Conservation (phyloP, 2,113 vertebrate species). For the Pollimyrus isidori region DNA sequence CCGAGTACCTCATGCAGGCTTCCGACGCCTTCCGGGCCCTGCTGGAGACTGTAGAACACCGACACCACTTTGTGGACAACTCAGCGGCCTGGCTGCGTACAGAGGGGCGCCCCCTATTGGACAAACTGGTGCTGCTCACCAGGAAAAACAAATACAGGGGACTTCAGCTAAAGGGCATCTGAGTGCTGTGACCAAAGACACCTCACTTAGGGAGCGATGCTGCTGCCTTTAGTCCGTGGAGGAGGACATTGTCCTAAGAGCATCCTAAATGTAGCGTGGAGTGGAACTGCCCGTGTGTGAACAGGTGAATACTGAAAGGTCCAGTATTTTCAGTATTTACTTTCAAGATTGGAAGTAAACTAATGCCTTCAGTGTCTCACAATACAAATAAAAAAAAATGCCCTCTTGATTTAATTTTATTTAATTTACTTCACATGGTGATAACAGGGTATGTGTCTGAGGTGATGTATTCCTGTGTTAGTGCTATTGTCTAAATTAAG, state of each 20-base stretch:
- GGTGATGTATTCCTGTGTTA: not conserved
- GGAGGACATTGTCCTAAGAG: not conserved
- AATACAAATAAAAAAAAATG: not conserved
- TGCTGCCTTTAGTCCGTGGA: not conserved
- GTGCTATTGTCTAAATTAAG: not conserved
- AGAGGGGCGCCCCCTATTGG: conserved; percentile 55
- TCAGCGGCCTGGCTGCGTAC: conserved; percentile 39
- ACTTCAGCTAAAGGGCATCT: conserved; percentile 23
- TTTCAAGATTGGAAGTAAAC: not conserved
- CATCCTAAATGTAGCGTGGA: not conserved
- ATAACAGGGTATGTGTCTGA: not conserved
- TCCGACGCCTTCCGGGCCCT: conserved; percentile 53
- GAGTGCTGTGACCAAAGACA: not conserved
- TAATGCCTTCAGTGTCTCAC: not conserved
- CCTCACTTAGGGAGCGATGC: not conserved
- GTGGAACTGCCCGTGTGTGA: not conserved
- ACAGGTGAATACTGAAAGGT: not conserved
- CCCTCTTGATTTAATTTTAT: not conserved
- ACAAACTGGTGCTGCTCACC: conserved; percentile 59
- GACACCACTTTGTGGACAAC: conserved; percentile 65
- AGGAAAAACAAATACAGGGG: conserved; percentile 60
- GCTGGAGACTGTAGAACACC: conserved; percentile 44
- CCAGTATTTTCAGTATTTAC: too few relatives aligned
- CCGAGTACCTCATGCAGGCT: conserved; percentile 50
- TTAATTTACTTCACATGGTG: not conserved